Evolutionary conservation across 37 sponge, comb jelly and placozoan species (phyloP), one percentile per base, ranked within the genome.

Genomic region (Diacarnus erythraeanus): DNA sequence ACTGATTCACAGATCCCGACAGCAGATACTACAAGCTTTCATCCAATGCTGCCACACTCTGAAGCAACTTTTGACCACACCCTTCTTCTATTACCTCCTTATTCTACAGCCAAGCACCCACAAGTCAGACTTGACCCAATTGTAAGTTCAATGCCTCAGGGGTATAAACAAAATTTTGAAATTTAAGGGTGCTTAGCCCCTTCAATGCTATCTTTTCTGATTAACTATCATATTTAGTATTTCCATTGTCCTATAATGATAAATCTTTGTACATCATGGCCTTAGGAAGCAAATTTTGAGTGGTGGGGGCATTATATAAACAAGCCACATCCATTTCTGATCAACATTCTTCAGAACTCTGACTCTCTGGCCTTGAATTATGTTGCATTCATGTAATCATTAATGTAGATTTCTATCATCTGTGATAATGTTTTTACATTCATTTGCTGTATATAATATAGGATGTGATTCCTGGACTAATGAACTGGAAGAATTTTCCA

Each of bases 401-500:
- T n/a, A n/a, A n/a, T n/a, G n/a, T n/a, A n/a, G n/a, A n/a, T n/a
- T n/a, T n/a, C n/a, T n/a, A n/a, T n/a, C n/a, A n/a, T n/a, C n/a
- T n/a, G n/a, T n/a, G n/a, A n/a, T n/a, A n/a, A n/a, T n/a, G n/a
- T n/a, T n/a, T n/a, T n/a, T n/a, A n/a, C n/a, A n/a, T n/a, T 47
- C 6, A 12, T 47, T 15, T 15, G 51, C 6, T 47, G 51, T 12
- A 47, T 47, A 47, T 15, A 47, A 35, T 57, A 2, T 59, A 88
- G 88, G 83, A 82, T 2, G 68, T 77, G 29, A 88, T 88, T 36
- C 78, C 88, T 21, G 88, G 75, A 23, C 21, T 88, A 38, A 88
- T 88, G 88, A 57, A 77, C 2, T 88, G 88, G 88, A 88, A 82
- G 59, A 71, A 71, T 39, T 88, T 88, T 60, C 83, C 83, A 37